Evolutionary conservation across 2,888 invertebrate genomes (phyloP).

Genomic region (Rutpela maculata): DNA sequence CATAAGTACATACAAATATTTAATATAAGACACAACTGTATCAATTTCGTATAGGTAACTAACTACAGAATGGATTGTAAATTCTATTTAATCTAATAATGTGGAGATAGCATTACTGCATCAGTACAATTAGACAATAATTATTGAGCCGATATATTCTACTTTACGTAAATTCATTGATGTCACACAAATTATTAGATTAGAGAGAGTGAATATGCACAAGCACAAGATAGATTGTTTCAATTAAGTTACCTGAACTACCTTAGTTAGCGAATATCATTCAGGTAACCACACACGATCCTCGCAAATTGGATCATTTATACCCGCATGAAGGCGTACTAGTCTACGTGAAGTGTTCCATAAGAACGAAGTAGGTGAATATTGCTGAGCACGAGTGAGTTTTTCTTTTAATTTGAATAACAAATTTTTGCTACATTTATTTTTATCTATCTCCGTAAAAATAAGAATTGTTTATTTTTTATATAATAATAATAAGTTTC

Average conservation of each 20-base stretch:
- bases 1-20: too few relatives aligned
- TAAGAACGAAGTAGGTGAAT: background rate
- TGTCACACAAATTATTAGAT: constrained; percentile 40
- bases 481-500: too few relatives aligned
- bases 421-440: too few relatives aligned
- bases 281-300: constrained; percentile 8
- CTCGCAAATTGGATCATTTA: constrained; percentile 14
- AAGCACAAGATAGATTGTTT: constrained; percentile 38
- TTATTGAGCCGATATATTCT: constrained; percentile 33
- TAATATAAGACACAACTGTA: background rate
- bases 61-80: background rate
- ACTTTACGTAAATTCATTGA: constrained; percentile 40
- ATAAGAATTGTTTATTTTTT: too few relatives aligned
- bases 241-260: constrained; percentile 38
- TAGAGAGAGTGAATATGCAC: constrained; percentile 8
- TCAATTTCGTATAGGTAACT: background rate
- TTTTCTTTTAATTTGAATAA: too few relatives aligned
- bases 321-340: background rate
- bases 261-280: constrained; percentile 19
- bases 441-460: too few relatives aligned
- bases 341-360: background rate
- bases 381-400: background rate
- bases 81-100: constrained; percentile 15
- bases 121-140: constrained; percentile 39
- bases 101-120: constrained; percentile 24